Evolutionary conservation across 2,797 vertebrate genomes (phyloP), one percentile per base, ranked within the genome.

Genomic region (Gallinago solitaria): DNA sequence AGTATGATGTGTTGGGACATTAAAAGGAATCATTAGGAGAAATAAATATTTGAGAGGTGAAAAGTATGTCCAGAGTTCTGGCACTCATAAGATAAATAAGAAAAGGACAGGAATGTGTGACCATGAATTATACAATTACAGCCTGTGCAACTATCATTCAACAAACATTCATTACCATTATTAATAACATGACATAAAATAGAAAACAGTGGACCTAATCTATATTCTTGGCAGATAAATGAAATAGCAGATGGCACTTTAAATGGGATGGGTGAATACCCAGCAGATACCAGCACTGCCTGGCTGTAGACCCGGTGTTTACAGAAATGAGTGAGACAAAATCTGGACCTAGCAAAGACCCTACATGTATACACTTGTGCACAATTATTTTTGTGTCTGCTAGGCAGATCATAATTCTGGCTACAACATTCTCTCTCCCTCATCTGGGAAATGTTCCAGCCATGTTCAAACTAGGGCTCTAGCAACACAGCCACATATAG

Each of bases 211-310:
- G 88, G 93, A 93, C 43, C 87, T 86, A 89, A 90, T 92, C 84
- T 47, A 73, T 92, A 65, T 27, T 83, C 41, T 92, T 96, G 96
- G 80, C 91, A 96, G 80, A 88, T 87, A 90, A n/a, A 86, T 82
- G 80, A 90, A 95, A 91, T 45, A 88, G 35, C 93, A 96, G 91
- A 95, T 95, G 95, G 84, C 43, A 87, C 37, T 89, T 91, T 81
- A 88, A 92, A 83, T 78, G 74, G 43, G 24, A 48, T 86, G 39
- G 32, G 65, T 74, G 32, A 94, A 96, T 96, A 95, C 76, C 54
- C 87, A 90, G 35, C n/a, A 76, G 50, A 94, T 47, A 95, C 27
- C 32, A 74, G 32, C 11, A 32, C 13, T 90, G 51, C 23, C 67
- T 83, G 73, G 51, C 37, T 63, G 35, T 30, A 81, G 91, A 90